phyloP scores from a whole-genome alignment of 2,797 vertebrate species.

The Okamejei kenojei region DNA sequence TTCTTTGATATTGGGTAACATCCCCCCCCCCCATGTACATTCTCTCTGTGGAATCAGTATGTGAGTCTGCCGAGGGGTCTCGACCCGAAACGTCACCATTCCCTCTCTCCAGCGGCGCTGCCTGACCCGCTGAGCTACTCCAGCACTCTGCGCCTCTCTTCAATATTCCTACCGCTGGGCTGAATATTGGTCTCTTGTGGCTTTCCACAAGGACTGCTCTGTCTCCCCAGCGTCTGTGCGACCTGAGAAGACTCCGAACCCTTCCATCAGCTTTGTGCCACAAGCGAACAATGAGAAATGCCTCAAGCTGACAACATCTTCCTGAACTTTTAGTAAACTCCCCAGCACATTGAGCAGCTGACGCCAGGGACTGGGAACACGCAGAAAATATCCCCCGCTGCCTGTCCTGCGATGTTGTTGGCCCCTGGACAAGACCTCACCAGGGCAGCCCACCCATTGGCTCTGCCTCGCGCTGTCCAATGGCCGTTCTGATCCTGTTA shows the following conservation, averaged over 20 bases:
- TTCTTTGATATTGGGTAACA: too few species aligned
- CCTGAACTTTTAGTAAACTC: constrained; percentile 4
- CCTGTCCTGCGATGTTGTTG: background rate
- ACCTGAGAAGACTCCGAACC: background rate
- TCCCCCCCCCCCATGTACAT: too few species aligned
- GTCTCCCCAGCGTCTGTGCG: too few species aligned
- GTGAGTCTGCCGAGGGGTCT: too few species aligned
- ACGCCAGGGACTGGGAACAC: background rate
- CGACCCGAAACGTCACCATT: too few species aligned
- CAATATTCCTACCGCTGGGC: too few species aligned
- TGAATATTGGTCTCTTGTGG: too few species aligned
- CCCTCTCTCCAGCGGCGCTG: too few species aligned
- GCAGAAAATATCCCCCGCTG: background rate
- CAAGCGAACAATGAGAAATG: background rate
- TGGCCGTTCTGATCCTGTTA: background rate
- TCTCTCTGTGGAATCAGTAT: too few species aligned
- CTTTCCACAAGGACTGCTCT: too few species aligned
- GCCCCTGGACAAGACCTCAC: background rate
- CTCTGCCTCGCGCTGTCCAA: background rate
- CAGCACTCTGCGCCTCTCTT: too few species aligned
- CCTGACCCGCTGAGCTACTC: too few species aligned
- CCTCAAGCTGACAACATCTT: background rate
- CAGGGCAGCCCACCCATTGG: background rate
- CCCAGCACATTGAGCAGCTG: background rate
- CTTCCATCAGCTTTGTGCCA: background rate